Conservation (phyloP, 2,797 vertebrate genomes). For the Mus spretus region DNA sequence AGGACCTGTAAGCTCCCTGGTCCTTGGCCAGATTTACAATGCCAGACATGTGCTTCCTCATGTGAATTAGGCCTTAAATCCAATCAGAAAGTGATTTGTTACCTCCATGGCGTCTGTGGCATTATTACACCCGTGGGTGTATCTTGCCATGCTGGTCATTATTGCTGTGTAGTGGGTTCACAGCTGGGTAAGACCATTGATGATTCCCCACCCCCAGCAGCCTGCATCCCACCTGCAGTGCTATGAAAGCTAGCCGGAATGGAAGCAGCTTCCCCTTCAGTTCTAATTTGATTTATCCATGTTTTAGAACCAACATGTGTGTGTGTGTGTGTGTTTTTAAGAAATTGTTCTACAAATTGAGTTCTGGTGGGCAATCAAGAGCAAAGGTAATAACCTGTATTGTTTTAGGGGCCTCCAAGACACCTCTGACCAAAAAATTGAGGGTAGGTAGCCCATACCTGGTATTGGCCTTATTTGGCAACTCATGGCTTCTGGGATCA, state of each 20-base stretch:
- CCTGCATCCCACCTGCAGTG: background rate
- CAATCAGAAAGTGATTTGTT: conserved; percentile 1
- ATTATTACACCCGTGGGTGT: background rate
- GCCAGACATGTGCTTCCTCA: background rate
- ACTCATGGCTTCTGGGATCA: background rate
- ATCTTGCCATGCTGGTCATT: background rate
- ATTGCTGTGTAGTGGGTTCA: background rate
- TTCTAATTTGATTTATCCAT: background rate
- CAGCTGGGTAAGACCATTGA: background rate
- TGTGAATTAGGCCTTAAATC: background rate
- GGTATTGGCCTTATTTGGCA: background rate
- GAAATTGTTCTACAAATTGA: background rate
- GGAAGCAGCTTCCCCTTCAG: background rate
- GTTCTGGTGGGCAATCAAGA: background rate
- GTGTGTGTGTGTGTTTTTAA: background rate
- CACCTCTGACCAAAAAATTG: background rate
- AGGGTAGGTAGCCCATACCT: background rate
- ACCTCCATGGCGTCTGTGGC: background rate
- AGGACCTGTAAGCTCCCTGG: background rate
- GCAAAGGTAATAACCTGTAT: background rate
- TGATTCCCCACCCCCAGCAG: background rate
- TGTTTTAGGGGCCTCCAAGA: background rate
- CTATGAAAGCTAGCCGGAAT: background rate
- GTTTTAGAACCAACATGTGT: background rate
- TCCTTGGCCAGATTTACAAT: background rate